phyloP scores from a whole-genome alignment of 2,797 vertebrate genomes.

The Steatocranus sp. region DNA sequence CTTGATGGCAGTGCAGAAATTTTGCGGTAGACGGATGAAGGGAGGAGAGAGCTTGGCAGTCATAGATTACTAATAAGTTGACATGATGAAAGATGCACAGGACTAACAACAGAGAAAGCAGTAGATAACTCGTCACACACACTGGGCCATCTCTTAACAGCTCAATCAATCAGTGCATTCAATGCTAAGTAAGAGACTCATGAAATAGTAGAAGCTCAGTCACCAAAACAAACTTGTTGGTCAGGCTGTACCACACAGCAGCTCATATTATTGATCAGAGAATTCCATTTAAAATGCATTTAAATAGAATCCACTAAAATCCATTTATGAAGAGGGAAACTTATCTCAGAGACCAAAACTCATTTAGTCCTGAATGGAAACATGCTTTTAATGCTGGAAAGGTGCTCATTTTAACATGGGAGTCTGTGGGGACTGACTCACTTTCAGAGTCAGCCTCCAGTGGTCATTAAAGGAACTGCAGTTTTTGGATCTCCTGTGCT shows the following conservation, averaged over 20 bases:
- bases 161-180: background rate
- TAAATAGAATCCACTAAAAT: accelerated
- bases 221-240: accelerated
- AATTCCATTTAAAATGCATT: background rate
- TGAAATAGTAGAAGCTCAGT: background rate
- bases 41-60: background rate
- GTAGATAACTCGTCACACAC: background rate
- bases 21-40: accelerated
- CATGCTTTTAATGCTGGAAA: background rate
- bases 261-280: background rate
- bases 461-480: background rate
- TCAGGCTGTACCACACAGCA: background rate
- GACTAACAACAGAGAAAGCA: accelerated
- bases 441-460: background rate
- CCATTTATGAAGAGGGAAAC: background rate
- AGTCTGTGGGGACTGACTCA: background rate
- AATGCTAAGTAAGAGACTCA: background rate
- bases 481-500: background rate
- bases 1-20: background rate
- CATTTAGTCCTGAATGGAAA: background rate
- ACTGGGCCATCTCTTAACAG: background rate
- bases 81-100: background rate
- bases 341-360: background rate
- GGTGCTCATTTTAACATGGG: background rate
- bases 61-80: background rate